Conservation (phyloP, 2,888 invertebrate genomes). For the Elgonia sp. region DNA sequence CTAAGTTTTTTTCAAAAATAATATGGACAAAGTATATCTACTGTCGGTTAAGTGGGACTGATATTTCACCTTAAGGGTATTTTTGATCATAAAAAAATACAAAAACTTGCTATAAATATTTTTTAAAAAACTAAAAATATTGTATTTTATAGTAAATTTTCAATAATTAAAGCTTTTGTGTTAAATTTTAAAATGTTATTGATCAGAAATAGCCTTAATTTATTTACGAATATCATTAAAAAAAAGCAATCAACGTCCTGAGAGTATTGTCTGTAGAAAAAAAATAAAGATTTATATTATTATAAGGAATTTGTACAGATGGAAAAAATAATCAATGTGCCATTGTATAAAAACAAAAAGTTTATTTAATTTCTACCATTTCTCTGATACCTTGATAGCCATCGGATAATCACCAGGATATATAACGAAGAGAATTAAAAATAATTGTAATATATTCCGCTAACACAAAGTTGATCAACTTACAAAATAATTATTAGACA, state of each 20-base stretch:
- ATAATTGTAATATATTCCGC: slow-evolving; percentile 65
- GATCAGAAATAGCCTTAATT: background rate
- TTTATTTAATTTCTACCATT: slow-evolving; percentile 43
- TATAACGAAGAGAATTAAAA: slow-evolving; percentile 31
- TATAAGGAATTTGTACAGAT: slow-evolving; percentile 63
- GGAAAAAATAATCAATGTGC: slow-evolving; percentile 68
- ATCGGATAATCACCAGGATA: slow-evolving; percentile 31
- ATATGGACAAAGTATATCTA: too few relatives aligned
- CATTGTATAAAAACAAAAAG: slow-evolving; percentile 56
- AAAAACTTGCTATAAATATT: too few relatives aligned
- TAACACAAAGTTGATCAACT: slow-evolving; percentile 55
- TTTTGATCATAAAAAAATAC: too few relatives aligned
- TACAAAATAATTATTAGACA: slow-evolving; percentile 44
- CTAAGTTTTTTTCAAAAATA: too few relatives aligned
- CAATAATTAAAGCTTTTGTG: too few relatives aligned
- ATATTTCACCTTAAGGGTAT: too few relatives aligned
- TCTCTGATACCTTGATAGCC: slow-evolving; percentile 47
- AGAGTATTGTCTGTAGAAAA: slow-evolving; percentile 37
- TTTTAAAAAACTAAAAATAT: too few relatives aligned
- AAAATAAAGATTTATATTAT: slow-evolving; percentile 40
- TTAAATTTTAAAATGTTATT: background rate
- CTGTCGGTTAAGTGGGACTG: too few relatives aligned
- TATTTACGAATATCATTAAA: background rate
- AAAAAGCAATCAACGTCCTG: slow-evolving; percentile 35
- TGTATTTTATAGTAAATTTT: too few relatives aligned